Evolutionary conservation across 2,113 vertebrate species (phyloP), one percentile per base, ranked within the genome.

Genomic region (Macroglossus sobrinus): DNA sequence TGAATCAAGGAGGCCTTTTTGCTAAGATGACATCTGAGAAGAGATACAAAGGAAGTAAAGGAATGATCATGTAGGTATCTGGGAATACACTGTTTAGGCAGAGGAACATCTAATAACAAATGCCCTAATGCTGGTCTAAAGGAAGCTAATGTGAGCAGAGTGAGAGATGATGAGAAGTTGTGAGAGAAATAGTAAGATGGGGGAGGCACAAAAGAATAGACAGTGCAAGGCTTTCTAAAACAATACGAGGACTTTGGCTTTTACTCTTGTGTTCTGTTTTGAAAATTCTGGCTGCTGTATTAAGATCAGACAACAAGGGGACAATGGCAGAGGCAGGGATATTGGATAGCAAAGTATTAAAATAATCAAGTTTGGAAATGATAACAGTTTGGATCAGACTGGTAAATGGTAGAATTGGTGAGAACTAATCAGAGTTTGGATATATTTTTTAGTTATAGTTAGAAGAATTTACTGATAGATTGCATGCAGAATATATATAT

Each of bases 291-390:
- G 63, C 21, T 93, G 35, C 38, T 69, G 26, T 53, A 35, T 40
- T 82, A 82, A 86, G 35, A 92, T 47, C 68, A 92, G 68, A 94
- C 10, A 64, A 50, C 24, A 69, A 35, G 50, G 11, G 59, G 47
- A 91, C 63, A 92, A 61, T 28, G 47, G 38, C n/a, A 97, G 71
- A 91, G 78, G 21, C 38, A 33, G 33, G 40, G 21, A n/a, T n/a
- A 68, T 11, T 30, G 72, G 11, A 7, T 33, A 38, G 40, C 8
- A 61, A 35, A 28, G 43, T 69, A 68, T 9, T 89, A 64, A 92
- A 92, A 75, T 88, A 45, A 94, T 74, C 40, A 79, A 95, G 22
- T 86, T 10, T 76, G n/a, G 89, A 86, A 53, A 89, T 13, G 35
- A 84, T 22, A 14, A 45, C 26, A 85, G 50, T 63, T 45, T 80